phyloP scores from a whole-genome alignment of 2,888 invertebrate species.

The Iphiclides podalirius region DNA sequence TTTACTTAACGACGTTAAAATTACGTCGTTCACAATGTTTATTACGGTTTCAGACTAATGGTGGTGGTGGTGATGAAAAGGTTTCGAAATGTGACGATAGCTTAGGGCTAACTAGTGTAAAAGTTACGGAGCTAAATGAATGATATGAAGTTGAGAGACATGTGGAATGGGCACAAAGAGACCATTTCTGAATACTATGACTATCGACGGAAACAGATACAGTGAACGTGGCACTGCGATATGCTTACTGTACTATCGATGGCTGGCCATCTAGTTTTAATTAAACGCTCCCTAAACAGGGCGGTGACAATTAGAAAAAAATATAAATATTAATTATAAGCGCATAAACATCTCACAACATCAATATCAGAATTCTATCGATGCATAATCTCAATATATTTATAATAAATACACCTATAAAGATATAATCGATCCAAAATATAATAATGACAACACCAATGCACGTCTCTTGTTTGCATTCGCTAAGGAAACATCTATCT shows the following conservation, averaged over 20 bases:
- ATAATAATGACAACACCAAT: slow-evolving; percentile 71
- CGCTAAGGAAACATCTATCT: slow-evolving; percentile 76
- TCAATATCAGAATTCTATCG: slow-evolving; percentile 73
- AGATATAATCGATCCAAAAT: slow-evolving; percentile 44
- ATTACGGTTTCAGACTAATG: slow-evolving; percentile 3
- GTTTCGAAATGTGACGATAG: slow-evolving; percentile 20
- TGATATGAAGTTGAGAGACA: slow-evolving; percentile 40
- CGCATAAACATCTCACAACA: slow-evolving; percentile 70
- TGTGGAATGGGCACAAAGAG: slow-evolving; percentile 34
- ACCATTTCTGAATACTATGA: slow-evolving; percentile 54
- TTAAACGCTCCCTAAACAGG: slow-evolving; percentile 67
- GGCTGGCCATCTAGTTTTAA: slow-evolving; percentile 66
- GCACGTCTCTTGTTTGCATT: slow-evolving; percentile 62
- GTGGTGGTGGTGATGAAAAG: slow-evolving; percentile 1
- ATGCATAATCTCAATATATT: slow-evolving; percentile 68
- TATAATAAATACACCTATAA: slow-evolving; percentile 58
- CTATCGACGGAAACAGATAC: slow-evolving; percentile 57
- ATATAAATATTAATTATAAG: slow-evolving; percentile 53
- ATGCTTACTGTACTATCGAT: slow-evolving; percentile 69
- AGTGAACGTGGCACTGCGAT: slow-evolving; percentile 60
- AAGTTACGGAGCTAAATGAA: slow-evolving; percentile 42
- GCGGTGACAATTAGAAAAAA: slow-evolving; percentile 50
- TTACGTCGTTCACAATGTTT: too few species aligned
- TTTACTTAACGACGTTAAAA: too few species aligned
- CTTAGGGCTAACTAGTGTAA: slow-evolving; percentile 49